These are phyloP conservation scores for Drosophila parthenogenetica DNA, from an alignment of 2,888 invertebrate genomes.

Conservation along the genomic window DNA sequence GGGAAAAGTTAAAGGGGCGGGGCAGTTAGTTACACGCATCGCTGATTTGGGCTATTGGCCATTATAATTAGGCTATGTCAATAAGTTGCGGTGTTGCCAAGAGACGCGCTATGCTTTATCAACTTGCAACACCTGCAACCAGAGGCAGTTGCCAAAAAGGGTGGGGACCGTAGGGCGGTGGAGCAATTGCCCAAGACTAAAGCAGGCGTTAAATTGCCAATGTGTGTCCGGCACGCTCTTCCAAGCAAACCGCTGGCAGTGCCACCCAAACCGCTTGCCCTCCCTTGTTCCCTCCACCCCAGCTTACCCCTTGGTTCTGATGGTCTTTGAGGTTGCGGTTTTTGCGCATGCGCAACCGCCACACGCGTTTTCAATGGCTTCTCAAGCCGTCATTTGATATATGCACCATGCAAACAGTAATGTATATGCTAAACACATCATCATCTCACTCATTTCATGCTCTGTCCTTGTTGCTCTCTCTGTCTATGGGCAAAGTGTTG, in stretches of 20 bases:
- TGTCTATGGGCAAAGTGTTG: constrained; percentile 39
- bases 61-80: constrained; percentile 10
- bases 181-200: constrained; percentile 38
- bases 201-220: constrained; percentile 70
- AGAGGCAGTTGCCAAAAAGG: too few relatives aligned
- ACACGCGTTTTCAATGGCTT: constrained; percentile 65
- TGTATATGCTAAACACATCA: not conserved
- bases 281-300: too few relatives aligned
- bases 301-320: not conserved
- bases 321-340: constrained; percentile 52
- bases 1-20: not conserved
- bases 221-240: constrained; percentile 53
- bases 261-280: too few relatives aligned
- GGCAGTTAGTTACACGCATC: constrained; percentile 29
- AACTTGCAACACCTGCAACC: constrained; percentile 20
- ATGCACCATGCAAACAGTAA: not conserved
- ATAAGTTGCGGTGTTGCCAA: constrained; percentile 28
- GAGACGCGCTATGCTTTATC: constrained; percentile 13
- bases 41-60: constrained; percentile 23
- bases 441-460: not conserved
- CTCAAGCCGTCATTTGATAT: constrained; percentile 56
- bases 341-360: constrained; percentile 70
- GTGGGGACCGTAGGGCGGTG: not conserved
- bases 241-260: constrained; percentile 2
- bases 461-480: not conserved